phyloP scores from a whole-genome alignment of 2,888 invertebrate species.

The Himalopsyche anomala region DNA sequence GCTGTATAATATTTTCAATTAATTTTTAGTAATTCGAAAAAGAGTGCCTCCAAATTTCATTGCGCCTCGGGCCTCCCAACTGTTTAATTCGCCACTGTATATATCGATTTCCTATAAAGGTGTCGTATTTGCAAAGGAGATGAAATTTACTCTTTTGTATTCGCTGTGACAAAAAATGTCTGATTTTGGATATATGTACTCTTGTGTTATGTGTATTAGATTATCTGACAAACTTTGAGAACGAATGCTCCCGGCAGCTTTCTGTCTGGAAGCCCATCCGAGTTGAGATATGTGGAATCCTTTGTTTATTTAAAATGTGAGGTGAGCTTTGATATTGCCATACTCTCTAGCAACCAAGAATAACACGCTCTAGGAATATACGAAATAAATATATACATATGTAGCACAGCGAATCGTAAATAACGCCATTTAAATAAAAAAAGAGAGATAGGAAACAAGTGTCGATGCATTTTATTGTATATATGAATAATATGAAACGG shows the following conservation, averaged over 20 bases:
- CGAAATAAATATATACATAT: not conserved
- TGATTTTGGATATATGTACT: too few relatives aligned
- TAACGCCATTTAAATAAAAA: conserved; percentile 5
- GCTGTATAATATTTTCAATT: too few relatives aligned
- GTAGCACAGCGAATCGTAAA: not conserved
- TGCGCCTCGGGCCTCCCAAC: too few relatives aligned
- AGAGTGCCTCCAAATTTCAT: too few relatives aligned
- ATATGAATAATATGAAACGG: not conserved
- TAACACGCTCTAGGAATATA: not conserved
- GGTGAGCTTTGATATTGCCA: conserved; percentile 26
- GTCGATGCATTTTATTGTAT: conserved; percentile 2
- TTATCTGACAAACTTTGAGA: not conserved
- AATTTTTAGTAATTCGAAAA: too few relatives aligned
- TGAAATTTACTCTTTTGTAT: too few relatives aligned
- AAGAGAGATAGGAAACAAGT: not conserved
- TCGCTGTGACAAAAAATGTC: too few relatives aligned
- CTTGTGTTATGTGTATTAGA: too few relatives aligned
- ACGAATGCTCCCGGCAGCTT: not conserved
- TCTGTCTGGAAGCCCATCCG: not conserved
- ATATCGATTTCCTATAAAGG: too few relatives aligned
- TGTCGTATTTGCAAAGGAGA: too few relatives aligned
- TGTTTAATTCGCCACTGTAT: too few relatives aligned
- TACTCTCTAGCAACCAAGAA: not conserved
- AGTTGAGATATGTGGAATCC: conserved; percentile 10
- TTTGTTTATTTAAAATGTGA: conserved; percentile 27